Evolutionary conservation across 2,797 vertebrate genomes (phyloP), one percentile per base, ranked within the genome.

Genomic region (Phrynocephalus vlangalii): DNA sequence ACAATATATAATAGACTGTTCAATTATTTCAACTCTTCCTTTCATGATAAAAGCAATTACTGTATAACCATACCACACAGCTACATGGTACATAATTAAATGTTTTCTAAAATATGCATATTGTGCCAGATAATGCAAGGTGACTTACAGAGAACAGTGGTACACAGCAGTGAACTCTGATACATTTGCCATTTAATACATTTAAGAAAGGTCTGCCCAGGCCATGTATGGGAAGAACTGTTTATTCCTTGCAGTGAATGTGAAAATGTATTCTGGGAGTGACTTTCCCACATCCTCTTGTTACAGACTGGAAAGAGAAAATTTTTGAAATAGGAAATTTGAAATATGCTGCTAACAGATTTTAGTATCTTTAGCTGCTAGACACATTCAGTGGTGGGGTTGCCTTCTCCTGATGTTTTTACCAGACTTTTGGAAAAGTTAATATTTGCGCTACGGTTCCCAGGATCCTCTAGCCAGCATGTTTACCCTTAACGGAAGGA

Each of bases 11-110:
- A 81, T 82, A 82, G 79, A 76, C 76, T 30, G 79, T 56, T 82
- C 68, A 87, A 86, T 86, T 72, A 86, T 80, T 72, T 44, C 67
- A 73, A 72, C 80, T 63, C 68, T 86, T 86, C 38, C 70, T 48
- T 66, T 66, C 73, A 28, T 67, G 13, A 30, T 60, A 76, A 82
- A 87, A 60, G 52, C 24, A 82, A 87, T 87, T 81, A 44, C 38
- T 44, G 38, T 44, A 75, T 22, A 44, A 76, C 33, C 8, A 68
- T 26, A 71, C 73, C 56, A 44, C 63, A 81, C 52, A 81, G 26
- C 56, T 86, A 73, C 63, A 30, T 73, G 52, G 52, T 5, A 81
- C 24, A 72, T 80, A 63, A 86, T 86, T 52, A 85, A 71, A 56
- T 78, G 70, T 26, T 2, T 63, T 84, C 38, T 66, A 18, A 78